Percentiles rank a stretch among this genome's conserved stretches.
Conservation (phyloP, 2,888 invertebrate genomes). For the Cheilosia urbana region DNA sequence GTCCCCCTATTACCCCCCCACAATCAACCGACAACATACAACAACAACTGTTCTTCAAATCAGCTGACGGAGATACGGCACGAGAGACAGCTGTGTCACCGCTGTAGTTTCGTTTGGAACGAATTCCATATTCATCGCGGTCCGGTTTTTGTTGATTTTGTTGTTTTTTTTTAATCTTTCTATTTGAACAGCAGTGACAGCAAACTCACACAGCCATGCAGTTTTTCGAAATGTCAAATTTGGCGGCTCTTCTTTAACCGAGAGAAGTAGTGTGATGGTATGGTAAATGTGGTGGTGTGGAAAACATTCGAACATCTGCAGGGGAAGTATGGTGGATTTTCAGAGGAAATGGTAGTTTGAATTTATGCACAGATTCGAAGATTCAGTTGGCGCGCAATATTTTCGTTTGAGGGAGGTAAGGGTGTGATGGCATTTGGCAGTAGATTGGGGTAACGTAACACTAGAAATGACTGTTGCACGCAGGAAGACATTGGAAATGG, state of each 20-base stretch:
- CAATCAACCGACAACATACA: constrained; percentile 4
- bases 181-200: constrained; percentile 50
- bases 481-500: too few relatives aligned
- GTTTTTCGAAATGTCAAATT: constrained; percentile 64
- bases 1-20: constrained; percentile 3
- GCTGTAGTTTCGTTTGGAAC: constrained; percentile 16
- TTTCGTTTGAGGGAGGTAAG: constrained; percentile 68
- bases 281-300: constrained; percentile 13
- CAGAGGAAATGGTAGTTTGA: constrained; percentile 42
- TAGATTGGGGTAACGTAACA: constrained; percentile 31
- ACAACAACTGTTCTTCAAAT: constrained; percentile 56
- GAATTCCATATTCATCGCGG: constrained; percentile 45
- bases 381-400: constrained; percentile 56
- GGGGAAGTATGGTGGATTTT: constrained; percentile 37
- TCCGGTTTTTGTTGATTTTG: constrained; percentile 61
- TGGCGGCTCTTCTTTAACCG: constrained; percentile 54
- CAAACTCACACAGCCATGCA: constrained; percentile 11
- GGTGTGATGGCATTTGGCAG: constrained; percentile 59
- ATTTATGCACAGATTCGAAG: constrained; percentile 42
- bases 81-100: constrained; percentile 45
- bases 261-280: background rate
- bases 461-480: background rate
- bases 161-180: constrained; percentile 11
- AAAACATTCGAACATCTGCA: constrained; percentile 32
- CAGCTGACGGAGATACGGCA: constrained; percentile 44